Percentiles rank a stretch among this genome's conserved stretches.
Evolutionary conservation across 2,888 invertebrate genomes (phyloP).

Genomic region (Zhuqinia jingwanae): DNA sequence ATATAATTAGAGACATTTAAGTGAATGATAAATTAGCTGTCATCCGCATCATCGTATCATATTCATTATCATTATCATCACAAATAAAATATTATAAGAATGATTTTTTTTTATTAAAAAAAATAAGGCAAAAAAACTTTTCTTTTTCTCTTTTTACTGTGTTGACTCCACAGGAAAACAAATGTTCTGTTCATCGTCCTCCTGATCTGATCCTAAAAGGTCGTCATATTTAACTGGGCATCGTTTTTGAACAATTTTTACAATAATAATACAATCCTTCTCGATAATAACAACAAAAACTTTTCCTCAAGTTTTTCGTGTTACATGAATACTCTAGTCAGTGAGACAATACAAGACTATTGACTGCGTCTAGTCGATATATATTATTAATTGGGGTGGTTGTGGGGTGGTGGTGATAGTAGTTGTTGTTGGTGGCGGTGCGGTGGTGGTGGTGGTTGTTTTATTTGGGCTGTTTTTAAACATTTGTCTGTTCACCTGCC

Average conservation of each 20-base stretch:
- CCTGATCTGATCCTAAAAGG: slow-evolving; percentile 23
- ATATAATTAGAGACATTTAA: too few species aligned
- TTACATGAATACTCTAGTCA: slow-evolving; percentile 6
- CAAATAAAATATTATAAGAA: too few species aligned
- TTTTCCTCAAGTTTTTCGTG: background rate
- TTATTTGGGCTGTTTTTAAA: slow-evolving; percentile 8
- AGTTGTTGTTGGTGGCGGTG: slow-evolving; percentile 9
- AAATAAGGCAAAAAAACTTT: too few species aligned
- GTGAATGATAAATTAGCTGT: too few species aligned
- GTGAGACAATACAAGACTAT: slow-evolving; percentile 11
- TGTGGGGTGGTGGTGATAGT: slow-evolving; percentile 11
- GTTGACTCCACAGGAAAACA: slow-evolving; percentile 7
- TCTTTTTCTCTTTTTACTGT: slow-evolving; percentile 8
- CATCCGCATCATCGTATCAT: too few species aligned
- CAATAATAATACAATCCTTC: background rate
- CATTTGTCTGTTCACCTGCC: background rate
- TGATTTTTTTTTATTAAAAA: too few species aligned
- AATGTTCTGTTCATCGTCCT: slow-evolving; percentile 24
- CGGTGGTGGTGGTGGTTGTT: slow-evolving; percentile 20
- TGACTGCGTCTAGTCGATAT: slow-evolving; percentile 6
- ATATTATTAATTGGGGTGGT: slow-evolving; percentile 19
- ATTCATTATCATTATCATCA: too few species aligned
- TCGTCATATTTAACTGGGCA: too few species aligned
- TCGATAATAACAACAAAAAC: background rate
- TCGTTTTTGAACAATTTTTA: too few species aligned